Evolutionary conservation across 2,113 vertebrate species (phyloP).

Genomic region (Abramis brama): DNA sequence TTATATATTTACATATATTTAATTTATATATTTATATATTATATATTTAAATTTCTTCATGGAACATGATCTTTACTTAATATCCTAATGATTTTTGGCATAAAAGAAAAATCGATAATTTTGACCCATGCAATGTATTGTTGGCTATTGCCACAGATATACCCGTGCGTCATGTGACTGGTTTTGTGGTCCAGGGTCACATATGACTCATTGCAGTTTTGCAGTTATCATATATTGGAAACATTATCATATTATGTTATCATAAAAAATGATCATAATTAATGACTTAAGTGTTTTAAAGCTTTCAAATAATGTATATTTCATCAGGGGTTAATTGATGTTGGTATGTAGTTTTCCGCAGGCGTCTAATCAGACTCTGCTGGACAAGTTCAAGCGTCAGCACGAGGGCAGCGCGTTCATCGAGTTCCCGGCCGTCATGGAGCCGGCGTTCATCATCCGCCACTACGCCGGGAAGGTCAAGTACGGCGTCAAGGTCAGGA

Average conservation of each 20-base stretch:
- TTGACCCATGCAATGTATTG: too few relatives aligned
- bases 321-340: not conserved
- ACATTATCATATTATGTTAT: too few relatives aligned
- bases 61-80: too few relatives aligned
- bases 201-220: not conserved
- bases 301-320: not conserved
- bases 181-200: too few relatives aligned
- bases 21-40: too few relatives aligned
- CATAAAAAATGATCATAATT: too few relatives aligned
- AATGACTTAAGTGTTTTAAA: not conserved
- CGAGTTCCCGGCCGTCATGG: conserved; percentile 97
- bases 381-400: conserved; percentile 97
- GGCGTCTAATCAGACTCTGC: conserved; percentile 94
- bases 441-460: conserved; percentile 95
- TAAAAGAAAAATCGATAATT: too few relatives aligned
- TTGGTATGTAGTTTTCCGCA: conserved; percentile 87
- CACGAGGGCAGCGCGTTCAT: conserved; percentile 95
- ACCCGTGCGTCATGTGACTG: too few relatives aligned
- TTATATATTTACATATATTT: too few relatives aligned
- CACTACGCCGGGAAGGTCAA: conserved; percentile 99
- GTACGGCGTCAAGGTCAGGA: conserved; percentile 94
- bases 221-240: not conserved
- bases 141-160: too few relatives aligned
- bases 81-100: too few relatives aligned
- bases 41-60: too few relatives aligned